Conservation (phyloP, 2,888 invertebrate genomes). For the Cephus sareptanus region DNA sequence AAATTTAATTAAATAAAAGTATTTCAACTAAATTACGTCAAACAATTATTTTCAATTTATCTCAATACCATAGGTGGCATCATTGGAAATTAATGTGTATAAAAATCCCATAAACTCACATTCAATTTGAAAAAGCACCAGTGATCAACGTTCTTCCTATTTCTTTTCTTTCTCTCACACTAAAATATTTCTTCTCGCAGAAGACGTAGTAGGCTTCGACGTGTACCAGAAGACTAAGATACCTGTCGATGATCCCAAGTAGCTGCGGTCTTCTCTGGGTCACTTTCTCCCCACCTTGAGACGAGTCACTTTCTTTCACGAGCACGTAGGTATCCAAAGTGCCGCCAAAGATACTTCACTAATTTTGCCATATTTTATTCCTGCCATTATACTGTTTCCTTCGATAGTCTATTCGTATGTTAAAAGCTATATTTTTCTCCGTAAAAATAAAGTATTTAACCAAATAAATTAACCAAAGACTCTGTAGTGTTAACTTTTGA, state of each 20-base stretch:
- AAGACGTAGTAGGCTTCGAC: no score
- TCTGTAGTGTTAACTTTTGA: background rate
- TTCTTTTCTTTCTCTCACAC: background rate
- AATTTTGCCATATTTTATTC: background rate
- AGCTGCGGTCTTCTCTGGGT: constrained; percentile 36
- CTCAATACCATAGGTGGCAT: background rate
- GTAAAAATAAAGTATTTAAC: no score
- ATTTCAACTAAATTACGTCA: background rate
- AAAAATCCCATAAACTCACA: background rate
- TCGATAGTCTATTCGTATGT: background rate
- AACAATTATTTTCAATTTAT: background rate
- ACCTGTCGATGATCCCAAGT: background rate
- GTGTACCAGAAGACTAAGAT: no score
- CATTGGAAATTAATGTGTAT: background rate
- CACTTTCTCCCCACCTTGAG: constrained; percentile 55
- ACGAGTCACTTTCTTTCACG: constrained; percentile 54
- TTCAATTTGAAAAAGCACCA: background rate
- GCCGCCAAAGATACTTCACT: background rate
- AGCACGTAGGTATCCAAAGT: background rate
- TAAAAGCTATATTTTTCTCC: background rate
- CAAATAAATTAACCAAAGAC: background rate
- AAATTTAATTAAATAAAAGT: background rate
- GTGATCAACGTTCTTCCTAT: background rate
- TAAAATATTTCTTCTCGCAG: no score
- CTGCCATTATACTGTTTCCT: background rate